Evolutionary conservation across 53 echinoderm and acorn worm species (phyloP), one percentile per base, ranked within the genome.

Genomic region (Echinometra lucunter): DNA sequence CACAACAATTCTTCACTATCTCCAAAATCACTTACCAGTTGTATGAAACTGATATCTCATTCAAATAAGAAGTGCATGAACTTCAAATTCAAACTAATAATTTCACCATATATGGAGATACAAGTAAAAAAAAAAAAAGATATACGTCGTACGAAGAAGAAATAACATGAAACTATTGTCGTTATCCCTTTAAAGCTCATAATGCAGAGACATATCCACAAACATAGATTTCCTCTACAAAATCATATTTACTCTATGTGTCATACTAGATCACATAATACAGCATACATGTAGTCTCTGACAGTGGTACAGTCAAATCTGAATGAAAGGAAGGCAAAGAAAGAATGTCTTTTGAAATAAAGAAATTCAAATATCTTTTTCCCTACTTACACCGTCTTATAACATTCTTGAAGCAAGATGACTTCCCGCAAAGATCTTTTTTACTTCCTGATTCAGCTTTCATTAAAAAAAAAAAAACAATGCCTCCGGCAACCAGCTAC

Each of bases 161-260:
- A 53, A 53, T 53, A 53, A 13, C 53, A 53, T 53, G 53, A 53
- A 53, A 53, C 9, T 11, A 69, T 12, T 30, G 34, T 34, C 21
- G 23, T 42, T 78, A 49, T 27, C 85, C 53, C 85, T 85, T 85
- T 49, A 85, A 49, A 81, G 45, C n/a, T 49, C 23, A 85, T 49
- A 81, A 42, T 38, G 4, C 81, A 81, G 81, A 44, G 81, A 44
- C 81, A 81, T 81, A 40, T 81, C 23, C 19, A 21, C 81, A 81
- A 81, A 81, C 81, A 81, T 38, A 81, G 81, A 81, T 81, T 81
- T 81, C 81, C 81, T 81, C 44, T 25, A 81, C 21, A 44, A 81
- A 81, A 81, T 81, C 19, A 38, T 81, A 81, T 81, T 81, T 81
- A 81, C 81, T 21, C 81, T 81, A 44, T 81, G 81, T 81, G 81